phyloP scores from a whole-genome alignment of 1,140 invertebrate genomes.

The Psilanteris sp. region DNA sequence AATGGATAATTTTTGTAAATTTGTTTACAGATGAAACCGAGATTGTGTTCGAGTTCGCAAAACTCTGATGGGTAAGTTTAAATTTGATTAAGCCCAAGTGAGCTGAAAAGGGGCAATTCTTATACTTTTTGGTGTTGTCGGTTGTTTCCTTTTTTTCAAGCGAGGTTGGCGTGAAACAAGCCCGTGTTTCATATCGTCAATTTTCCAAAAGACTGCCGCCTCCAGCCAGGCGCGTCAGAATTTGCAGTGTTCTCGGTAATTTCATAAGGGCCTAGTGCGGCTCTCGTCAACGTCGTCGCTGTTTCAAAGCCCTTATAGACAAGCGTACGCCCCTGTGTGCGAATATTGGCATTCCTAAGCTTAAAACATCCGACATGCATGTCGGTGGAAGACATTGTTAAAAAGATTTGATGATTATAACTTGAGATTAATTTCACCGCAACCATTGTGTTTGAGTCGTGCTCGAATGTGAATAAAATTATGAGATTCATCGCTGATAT shows the following conservation, averaged over 20 bases:
- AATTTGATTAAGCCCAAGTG: slow-evolving; percentile 34
- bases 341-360: slow-evolving; percentile 65
- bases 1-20: too few relatives aligned
- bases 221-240: slow-evolving; percentile 64
- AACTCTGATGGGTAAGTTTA: slow-evolving; percentile 40
- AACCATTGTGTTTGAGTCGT: too few relatives aligned
- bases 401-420: slow-evolving; percentile 4
- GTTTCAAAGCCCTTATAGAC: slow-evolving; percentile 50
- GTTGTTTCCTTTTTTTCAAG: slow-evolving; percentile 42
- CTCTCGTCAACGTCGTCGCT: slow-evolving; percentile 45
- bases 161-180: slow-evolving; percentile 56
- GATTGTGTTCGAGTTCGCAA: slow-evolving; percentile 28
- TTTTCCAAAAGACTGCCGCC: slow-evolving; percentile 76
- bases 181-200: slow-evolving; percentile 77
- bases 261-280: slow-evolving; percentile 70
- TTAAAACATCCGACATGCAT: slow-evolving; percentile 53
- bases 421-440: background rate
- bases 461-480: too few relatives aligned
- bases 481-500: too few relatives aligned
- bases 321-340: slow-evolving; percentile 27
- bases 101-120: slow-evolving; percentile 40
- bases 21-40: slow-evolving; percentile 35
- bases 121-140: slow-evolving; percentile 13
- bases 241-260: slow-evolving; percentile 73
- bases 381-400: slow-evolving; percentile 24